These are phyloP conservation scores for Ochotona curzoniae DNA, from an alignment of 2,113 vertebrate genomes.

Conservation along the genomic window DNA sequence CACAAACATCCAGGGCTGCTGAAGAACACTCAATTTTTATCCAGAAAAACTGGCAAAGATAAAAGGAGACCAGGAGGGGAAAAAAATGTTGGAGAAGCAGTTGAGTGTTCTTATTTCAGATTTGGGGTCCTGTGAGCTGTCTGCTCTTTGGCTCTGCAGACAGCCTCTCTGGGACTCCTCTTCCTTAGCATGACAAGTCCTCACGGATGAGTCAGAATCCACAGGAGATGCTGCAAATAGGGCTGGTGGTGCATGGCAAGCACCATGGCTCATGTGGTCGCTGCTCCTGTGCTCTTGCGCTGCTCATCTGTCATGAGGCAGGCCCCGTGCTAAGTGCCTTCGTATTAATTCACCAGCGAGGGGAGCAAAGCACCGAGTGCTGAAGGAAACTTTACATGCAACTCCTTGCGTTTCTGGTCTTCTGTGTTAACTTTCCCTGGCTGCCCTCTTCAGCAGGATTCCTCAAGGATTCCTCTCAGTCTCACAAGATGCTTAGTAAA, in stretches of 20 bases:
- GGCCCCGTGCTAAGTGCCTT: neutral
- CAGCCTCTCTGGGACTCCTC: neutral
- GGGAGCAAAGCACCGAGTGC: neutral
- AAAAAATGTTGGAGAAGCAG: neutral
- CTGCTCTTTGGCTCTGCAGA: neutral
- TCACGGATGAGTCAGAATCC: neutral
- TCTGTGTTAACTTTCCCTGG: neutral
- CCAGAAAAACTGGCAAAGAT: neutral
- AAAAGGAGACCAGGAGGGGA: neutral
- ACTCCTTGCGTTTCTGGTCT: neutral
- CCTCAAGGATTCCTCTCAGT: neutral
- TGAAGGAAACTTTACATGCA: constrained; percentile 8
- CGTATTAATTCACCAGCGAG: neutral
- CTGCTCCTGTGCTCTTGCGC: neutral
- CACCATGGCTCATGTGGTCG: neutral
- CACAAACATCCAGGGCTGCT: neutral
- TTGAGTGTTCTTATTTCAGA: neutral
- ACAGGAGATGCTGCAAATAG: neutral
- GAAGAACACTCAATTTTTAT: neutral
- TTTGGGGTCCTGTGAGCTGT: neutral
- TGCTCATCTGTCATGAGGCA: neutral
- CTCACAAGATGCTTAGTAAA: constrained; percentile 40
- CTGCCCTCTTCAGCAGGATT: neutral
- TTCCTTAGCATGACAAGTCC: neutral
- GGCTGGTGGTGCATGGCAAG: accelerated